Base-by-base conservation (phyloP, 2,113 vertebrate species). In the Psettodes erumei region DNA sequence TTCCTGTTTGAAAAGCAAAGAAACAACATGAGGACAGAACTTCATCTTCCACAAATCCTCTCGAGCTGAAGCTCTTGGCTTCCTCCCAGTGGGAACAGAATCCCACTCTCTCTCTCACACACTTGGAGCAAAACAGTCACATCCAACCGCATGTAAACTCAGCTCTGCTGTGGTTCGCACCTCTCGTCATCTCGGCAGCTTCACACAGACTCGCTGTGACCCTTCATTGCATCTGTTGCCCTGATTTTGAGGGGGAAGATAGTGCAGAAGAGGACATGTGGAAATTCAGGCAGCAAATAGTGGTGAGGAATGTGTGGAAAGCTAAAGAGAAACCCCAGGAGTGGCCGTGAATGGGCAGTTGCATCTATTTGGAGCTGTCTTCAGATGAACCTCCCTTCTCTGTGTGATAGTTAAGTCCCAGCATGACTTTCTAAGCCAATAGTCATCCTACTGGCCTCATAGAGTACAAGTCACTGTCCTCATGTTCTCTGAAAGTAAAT, bases 391-490 rank as follows among this genome's bases (percentile, higher is more conserved):
- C 25, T 73, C 35, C 77, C 43, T 61, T 72, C 51, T 62, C 43
- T 30, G 58, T 53, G 8, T 37, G 68, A 82, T 58, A 75, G 45
- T 18, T 33, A 42, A 68, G 32, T 68, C 56, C 35, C 75, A 8
- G 40, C 27, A 64, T 55, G 59, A 70, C 47, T 70, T 81, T 71
- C 56, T 59, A 75, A 53, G 63, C 73, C 79, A 74, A 55, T 45
- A 67, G 21, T 27, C 55, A 18, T 50, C 21, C 12, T 10, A 53
- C 59, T 64, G 64, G 48, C 47, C 28, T 63, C 55, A 56, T 30
- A 77, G 16, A 58, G 37, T 63, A 37, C 16, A 58, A 13, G 47
- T 62, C 19, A 7, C 65, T 51, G 48, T 77, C 32, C 13, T 64
- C 16, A 1, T 51, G 50, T 33, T 10, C 53, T 78, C 59, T n/a